phyloP scores from a whole-genome alignment of 1,140 invertebrate species.

The Euborellia annulipes region DNA sequence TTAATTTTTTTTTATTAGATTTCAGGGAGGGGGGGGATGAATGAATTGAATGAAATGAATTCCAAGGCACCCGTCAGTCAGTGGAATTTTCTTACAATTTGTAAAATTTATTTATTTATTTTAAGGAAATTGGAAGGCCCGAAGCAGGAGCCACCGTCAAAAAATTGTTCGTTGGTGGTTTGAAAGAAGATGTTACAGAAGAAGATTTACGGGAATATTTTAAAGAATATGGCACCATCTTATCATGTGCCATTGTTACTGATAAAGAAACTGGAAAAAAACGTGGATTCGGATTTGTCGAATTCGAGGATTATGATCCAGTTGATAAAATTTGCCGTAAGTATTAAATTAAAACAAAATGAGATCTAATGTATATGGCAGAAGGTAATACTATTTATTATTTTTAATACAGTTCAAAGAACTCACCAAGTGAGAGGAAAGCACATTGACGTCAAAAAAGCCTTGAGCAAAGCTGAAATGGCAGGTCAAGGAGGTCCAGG shows the following conservation, averaged over 20 bases:
- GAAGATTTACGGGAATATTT: constrained; percentile 75
- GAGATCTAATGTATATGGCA: no score
- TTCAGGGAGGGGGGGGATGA: no score
- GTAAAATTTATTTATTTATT: constrained; percentile 3
- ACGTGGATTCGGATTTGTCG: constrained; percentile 85
- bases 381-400: constrained; percentile 15
- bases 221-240: constrained; percentile 64
- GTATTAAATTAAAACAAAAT: no score
- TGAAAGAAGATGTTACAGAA: constrained; percentile 81
- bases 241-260: constrained; percentile 77
- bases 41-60: background rate
- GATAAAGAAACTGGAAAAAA: constrained; percentile 85
- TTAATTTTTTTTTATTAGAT: no score
- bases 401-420: constrained; percentile 36
- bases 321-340: constrained; percentile 85
- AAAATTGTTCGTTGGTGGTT: constrained; percentile 84
- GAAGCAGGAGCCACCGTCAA: constrained; percentile 89
- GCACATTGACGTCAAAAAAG: constrained; percentile 67
- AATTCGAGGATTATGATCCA: constrained; percentile 91
- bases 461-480: constrained; percentile 50
- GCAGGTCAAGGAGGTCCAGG: constrained; percentile 36
- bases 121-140: constrained; percentile 69
- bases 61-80: background rate
- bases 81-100: background rate
- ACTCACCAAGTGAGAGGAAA: constrained; percentile 59